Evolutionary conservation across 2,113 vertebrate genomes (phyloP).

Genomic region (Saimiri boliviensis): DNA sequence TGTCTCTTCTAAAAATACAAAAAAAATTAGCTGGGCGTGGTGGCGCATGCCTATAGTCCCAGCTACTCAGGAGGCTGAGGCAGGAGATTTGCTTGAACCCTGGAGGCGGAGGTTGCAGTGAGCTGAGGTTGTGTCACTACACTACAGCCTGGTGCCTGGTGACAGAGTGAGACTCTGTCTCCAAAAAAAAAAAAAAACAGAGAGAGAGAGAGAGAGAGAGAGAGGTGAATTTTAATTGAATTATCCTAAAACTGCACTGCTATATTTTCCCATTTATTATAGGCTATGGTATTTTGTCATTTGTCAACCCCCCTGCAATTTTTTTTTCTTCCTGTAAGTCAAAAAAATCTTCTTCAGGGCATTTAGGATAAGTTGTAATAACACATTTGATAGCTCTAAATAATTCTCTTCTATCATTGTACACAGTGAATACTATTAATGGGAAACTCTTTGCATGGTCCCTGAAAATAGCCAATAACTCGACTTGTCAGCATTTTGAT

Average conservation of each 20-base stretch:
- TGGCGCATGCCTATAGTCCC: no score
- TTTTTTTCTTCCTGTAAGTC: background rate
- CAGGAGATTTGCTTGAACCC: no score
- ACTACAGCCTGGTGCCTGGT: no score
- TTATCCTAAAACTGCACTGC: constrained; percentile 2
- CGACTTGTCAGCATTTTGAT: constrained; percentile 65
- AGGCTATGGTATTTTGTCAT: constrained; percentile 36
- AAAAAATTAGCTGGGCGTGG: no score
- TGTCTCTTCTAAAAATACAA: no score
- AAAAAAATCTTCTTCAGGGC: constrained; percentile 56
- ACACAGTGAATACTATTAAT: constrained; percentile 59
- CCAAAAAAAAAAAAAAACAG: no score
- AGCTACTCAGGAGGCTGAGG: no score
- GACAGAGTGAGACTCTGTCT: no score
- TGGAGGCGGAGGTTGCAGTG: no score
- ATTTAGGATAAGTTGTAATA: constrained; percentile 55
- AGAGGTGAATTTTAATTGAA: constrained; percentile 1
- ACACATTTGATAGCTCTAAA: constrained; percentile 58
- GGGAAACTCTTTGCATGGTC: constrained; percentile 18
- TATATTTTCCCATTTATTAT: background rate
- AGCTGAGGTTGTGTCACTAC: no score
- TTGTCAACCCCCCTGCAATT: background rate
- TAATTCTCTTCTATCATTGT: constrained; percentile 52
- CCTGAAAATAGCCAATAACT: constrained; percentile 63
- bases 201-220: no score